Evolutionary conservation across 2,113 vertebrate species (phyloP), one percentile per base, ranked within the genome.

Genomic region (Actenoides hombroni): DNA sequence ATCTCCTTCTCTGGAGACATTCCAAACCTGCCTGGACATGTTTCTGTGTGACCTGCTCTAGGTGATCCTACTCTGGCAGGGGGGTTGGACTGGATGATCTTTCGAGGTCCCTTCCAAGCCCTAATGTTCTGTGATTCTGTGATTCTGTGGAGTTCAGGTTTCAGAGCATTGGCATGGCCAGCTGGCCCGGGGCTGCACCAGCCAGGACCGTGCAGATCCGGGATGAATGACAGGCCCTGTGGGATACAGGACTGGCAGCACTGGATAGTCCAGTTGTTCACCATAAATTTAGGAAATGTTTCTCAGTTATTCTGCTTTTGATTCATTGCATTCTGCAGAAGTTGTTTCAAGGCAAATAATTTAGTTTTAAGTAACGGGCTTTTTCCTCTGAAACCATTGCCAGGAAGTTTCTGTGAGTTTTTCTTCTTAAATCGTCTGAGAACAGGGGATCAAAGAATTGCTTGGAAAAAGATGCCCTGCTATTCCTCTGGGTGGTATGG

Each of bases 151-250:
- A 63, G 35, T 28, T 75, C 24, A 10, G 42, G 48, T 79, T 61
- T n/a, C 37, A 37, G 42, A 33, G 13, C 9, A 7, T 10, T 77
- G 70, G 48, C 37, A 8, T 3, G 28, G 60, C 59, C 23, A 9
- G 18, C 24, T 57, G 39, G 44, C 69, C 53, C 14, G 3, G 4
- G 33, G 35, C 46, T 56, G 40, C 23, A 1, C 10, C 8, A 25
- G 24, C 46, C 12, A 35, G 40, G 35, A 35, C 25, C 2, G 0
- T 13, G 10, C 1, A 1, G 33, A 33, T 29, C 65, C 1, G 0
- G 46, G 48, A 31, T 1, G 10, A n/a, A 13, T 42, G 48, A 60
- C 39, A 2, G 13, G 17, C 65, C 59, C 70, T 65, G 11, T 4
- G 4, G 46, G 40, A 28, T 28, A 7, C 16, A 31, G 31, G 74